phyloP scores from a whole-genome alignment of 2,888 invertebrate genomes.

The Fabriciana adippe region DNA sequence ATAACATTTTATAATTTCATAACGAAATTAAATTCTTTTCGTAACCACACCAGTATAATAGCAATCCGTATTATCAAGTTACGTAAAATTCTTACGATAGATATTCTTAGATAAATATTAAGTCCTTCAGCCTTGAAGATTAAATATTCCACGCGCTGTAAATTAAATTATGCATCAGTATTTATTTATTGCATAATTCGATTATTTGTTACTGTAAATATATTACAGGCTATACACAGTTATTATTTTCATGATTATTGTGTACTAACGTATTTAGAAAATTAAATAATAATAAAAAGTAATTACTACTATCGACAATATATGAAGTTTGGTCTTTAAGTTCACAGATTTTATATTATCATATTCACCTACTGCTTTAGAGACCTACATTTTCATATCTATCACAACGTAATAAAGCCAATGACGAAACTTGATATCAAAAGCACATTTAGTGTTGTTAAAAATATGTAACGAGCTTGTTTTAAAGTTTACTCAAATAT shows the following conservation, averaged over 20 bases:
- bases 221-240: too few relatives aligned
- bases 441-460: constrained; percentile 5
- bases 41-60: neutral
- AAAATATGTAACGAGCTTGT: neutral
- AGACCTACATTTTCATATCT: too few relatives aligned
- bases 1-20: neutral
- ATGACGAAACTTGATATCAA: constrained; percentile 1
- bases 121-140: constrained; percentile 4
- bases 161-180: constrained; percentile 12
- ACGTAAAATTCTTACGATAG: neutral
- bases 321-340: too few relatives aligned
- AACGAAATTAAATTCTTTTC: neutral
- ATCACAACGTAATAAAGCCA: constrained; percentile 5
- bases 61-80: constrained; percentile 5
- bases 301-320: too few relatives aligned
- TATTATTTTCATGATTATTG: too few relatives aligned
- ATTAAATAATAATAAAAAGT: too few relatives aligned
- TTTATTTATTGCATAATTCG: constrained; percentile 27
- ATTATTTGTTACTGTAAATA: constrained; percentile 22
- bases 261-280: too few relatives aligned
- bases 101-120: constrained; percentile 11
- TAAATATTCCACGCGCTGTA: constrained; percentile 16
- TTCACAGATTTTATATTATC: too few relatives aligned
- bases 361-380: too few relatives aligned
- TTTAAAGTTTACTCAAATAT: neutral